phyloP scores from a whole-genome alignment of 2,797 vertebrate species.

The Alcedo quadribrachys region DNA sequence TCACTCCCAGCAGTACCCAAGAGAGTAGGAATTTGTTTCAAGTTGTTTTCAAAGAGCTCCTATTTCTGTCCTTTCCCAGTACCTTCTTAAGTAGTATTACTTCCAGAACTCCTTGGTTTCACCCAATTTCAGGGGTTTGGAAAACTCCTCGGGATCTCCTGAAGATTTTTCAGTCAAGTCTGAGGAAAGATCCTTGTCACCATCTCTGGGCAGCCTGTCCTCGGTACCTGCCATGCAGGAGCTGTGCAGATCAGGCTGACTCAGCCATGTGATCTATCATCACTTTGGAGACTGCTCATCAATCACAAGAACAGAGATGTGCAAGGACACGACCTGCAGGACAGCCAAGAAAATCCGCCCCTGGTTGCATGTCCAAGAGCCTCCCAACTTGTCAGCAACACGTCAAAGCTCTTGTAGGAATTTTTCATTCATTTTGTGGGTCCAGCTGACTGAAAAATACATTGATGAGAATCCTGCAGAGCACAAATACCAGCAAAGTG shows the following conservation, averaged over 20 bases:
- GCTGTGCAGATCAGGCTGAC: neutral
- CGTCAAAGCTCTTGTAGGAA: neutral
- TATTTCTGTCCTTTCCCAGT: neutral
- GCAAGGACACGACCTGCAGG: neutral
- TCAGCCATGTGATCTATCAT: neutral
- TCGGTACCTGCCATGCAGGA: neutral
- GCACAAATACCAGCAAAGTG: neutral
- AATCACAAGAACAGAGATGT: neutral
- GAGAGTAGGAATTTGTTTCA: neutral
- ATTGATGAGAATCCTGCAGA: neutral
- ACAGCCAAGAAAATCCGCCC: neutral
- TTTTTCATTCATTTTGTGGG: neutral
- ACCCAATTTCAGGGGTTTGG: neutral
- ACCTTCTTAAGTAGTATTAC: fast-evolving
- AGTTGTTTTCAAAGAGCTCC: neutral
- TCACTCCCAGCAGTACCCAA: neutral
- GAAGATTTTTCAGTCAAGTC: neutral
- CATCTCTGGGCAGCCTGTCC: neutral
- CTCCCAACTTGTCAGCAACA: neutral
- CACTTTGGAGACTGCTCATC: neutral
- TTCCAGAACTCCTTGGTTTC: neutral
- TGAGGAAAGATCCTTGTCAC: neutral
- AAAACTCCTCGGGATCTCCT: neutral
- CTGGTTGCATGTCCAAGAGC: neutral
- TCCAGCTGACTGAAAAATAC: neutral